Base-by-base conservation (phyloP, 2,113 vertebrate genomes). In the Ondatra zibethicus region DNA sequence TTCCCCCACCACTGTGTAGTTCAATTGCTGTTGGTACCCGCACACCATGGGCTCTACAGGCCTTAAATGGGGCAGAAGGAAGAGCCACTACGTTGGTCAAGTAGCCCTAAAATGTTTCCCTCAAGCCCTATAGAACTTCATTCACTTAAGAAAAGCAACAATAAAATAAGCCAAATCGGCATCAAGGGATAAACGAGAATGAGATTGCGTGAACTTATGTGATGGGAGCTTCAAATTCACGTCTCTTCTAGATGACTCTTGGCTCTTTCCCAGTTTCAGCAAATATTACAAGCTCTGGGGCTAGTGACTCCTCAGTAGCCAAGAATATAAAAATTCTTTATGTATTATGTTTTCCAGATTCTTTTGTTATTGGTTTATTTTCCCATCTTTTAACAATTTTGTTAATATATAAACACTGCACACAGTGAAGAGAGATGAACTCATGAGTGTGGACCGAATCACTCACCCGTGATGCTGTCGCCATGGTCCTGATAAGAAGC, bases 11-110 rank as follows among this genome's bases (percentile, higher is more conserved):
- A 73, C 17, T 29, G 3, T 72, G 36, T 50, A 16, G 29, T 25
- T 29, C 21, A 42, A 76, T 63, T 86, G 31, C 2, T 13, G 7
- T 33, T 9, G 7, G 4, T 8, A 25, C 0, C 23, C 16, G 58
- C 4, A 70, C 25, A 25, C 77, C 33, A 3, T 9, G 5, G 23
- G 33, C 10, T 42, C 8, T 36, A 31, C 0, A 0, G 8, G 19
- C 45, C 52, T 47, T 31, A 33, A 33, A 36, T 0, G 7, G 14
- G 31, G 29, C 52, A 31, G 47, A 42, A 23, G 63, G 6, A 82
- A 55, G 2, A 61, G 11, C 29, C 27, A 27, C 14, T 89, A 4
- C 29, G 0, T 33, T 50, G 68, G 10, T 47, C 84, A 81, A 17
- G 29, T 27, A 19, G 52, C n/a, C 45, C 73, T 0, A 7, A 42